A percentile compares a stretch with the other conserved stretches of the same genome.
Conservation (phyloP, 2,113 vertebrate species). For the Mesocricetus auratus region DNA sequence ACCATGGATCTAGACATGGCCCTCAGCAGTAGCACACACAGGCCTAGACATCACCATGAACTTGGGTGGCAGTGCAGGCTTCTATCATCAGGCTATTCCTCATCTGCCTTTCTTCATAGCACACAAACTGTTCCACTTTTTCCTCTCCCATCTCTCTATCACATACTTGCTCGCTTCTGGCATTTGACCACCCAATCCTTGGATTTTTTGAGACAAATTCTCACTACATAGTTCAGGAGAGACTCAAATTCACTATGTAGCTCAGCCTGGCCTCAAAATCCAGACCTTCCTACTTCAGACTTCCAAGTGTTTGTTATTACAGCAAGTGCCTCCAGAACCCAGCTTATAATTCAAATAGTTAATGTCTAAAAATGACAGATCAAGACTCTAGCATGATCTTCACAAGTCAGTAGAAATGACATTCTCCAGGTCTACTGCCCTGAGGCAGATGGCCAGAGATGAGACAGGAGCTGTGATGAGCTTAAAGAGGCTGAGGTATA, state of each 20-base stretch:
- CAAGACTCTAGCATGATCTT: background rate
- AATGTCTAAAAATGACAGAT: constrained; percentile 12
- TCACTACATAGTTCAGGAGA: background rate
- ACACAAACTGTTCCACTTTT: background rate
- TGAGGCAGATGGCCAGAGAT: background rate
- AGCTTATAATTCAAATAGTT: background rate
- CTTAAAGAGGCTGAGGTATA: background rate
- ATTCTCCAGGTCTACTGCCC: background rate
- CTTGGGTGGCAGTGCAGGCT: background rate
- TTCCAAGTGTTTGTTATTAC: background rate
- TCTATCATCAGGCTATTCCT: background rate
- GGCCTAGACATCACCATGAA: background rate
- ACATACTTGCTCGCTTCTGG: background rate
- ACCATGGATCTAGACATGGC: background rate
- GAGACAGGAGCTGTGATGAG: background rate
- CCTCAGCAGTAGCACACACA: no score
- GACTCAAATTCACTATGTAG: background rate
- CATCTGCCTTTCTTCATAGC: background rate
- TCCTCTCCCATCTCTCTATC: background rate
- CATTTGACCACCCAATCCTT: background rate
- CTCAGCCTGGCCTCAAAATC: background rate
- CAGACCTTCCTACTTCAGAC: background rate
- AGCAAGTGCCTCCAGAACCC: background rate
- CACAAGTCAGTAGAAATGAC: background rate
- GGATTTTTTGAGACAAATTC: background rate